A percentile compares a stretch with the other conserved stretches of the same genome.
Conservation (phyloP, 2,113 vertebrate genomes). For the Hystrix cristata region DNA sequence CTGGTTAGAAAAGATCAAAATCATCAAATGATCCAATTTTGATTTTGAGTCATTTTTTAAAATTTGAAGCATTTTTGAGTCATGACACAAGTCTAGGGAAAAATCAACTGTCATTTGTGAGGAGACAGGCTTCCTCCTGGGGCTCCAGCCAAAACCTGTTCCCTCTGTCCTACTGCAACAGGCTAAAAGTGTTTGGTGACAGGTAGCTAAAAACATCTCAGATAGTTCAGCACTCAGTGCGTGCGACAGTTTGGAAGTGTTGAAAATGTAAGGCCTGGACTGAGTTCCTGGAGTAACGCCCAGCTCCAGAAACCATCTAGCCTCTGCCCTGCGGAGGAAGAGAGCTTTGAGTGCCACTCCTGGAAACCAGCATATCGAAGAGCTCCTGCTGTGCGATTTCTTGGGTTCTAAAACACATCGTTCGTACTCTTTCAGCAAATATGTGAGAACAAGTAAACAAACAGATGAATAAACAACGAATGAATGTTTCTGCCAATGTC, state of each 20-base stretch:
- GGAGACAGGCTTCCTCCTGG: neutral
- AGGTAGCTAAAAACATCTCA: neutral
- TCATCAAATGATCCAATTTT: neutral
- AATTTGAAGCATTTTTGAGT: neutral
- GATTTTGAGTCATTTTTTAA: neutral
- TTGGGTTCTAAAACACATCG: neutral
- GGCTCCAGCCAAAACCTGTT: neutral
- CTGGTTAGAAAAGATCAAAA: neutral
- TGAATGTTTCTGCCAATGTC: neutral
- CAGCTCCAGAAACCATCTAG: neutral
- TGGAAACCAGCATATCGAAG: neutral
- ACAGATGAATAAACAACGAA: neutral
- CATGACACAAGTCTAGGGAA: neutral
- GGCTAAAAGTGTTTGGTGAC: neutral
- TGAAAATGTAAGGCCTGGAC: neutral
- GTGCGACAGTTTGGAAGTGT: neutral
- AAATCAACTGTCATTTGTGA: neutral
- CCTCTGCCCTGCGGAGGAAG: neutral
- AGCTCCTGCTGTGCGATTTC: neutral
- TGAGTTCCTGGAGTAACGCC: neutral
- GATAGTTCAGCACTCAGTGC: neutral
- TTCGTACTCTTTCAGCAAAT: neutral
- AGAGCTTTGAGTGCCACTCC: neutral
- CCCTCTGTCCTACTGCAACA: neutral
- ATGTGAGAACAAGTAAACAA: neutral